These are phyloP conservation scores for Drepana arcuata DNA, from an alignment of 1,140 invertebrate species.

Conservation along the genomic window DNA sequence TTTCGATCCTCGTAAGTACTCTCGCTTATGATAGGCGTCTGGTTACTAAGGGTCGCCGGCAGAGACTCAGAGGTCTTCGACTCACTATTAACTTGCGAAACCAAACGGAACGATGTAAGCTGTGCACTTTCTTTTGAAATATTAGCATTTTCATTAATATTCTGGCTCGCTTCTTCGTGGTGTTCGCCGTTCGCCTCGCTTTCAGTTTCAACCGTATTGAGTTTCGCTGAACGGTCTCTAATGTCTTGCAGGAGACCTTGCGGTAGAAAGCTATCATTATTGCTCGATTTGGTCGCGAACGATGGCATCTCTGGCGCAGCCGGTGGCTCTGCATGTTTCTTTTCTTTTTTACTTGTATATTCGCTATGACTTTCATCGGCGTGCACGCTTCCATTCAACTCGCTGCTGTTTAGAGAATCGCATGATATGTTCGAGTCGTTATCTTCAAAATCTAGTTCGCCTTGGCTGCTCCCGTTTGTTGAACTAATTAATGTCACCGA, in stretches of 20 bases:
- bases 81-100: slow-evolving; percentile 63
- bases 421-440: slow-evolving; percentile 81
- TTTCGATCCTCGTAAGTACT: slow-evolving; percentile 79
- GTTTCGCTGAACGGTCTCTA: slow-evolving; percentile 71
- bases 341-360: slow-evolving; percentile 60
- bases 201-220: slow-evolving; percentile 57
- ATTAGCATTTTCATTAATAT: slow-evolving; percentile 62
- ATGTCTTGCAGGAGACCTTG: slow-evolving; percentile 75
- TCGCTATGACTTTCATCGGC: slow-evolving; percentile 62
- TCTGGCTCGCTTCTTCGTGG: slow-evolving; percentile 43
- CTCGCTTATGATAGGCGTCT: slow-evolving; percentile 73
- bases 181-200: slow-evolving; percentile 35
- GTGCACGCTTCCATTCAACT: slow-evolving; percentile 69
- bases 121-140: slow-evolving; percentile 59
- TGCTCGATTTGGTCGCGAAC: slow-evolving; percentile 30
- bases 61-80: slow-evolving; percentile 36
- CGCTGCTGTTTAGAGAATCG: slow-evolving; percentile 79
- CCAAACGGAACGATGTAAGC: slow-evolving; percentile 67
- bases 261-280: slow-evolving; percentile 71
- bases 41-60: neutral
- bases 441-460: slow-evolving; percentile 76
- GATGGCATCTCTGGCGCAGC: slow-evolving; percentile 33
- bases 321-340: slow-evolving; percentile 41
- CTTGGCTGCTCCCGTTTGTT: slow-evolving; percentile 65
- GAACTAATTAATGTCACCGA: slow-evolving; percentile 66